Evolutionary conservation across 2,888 invertebrate species (phyloP).

Genomic region (Phymatocera aterrima): DNA sequence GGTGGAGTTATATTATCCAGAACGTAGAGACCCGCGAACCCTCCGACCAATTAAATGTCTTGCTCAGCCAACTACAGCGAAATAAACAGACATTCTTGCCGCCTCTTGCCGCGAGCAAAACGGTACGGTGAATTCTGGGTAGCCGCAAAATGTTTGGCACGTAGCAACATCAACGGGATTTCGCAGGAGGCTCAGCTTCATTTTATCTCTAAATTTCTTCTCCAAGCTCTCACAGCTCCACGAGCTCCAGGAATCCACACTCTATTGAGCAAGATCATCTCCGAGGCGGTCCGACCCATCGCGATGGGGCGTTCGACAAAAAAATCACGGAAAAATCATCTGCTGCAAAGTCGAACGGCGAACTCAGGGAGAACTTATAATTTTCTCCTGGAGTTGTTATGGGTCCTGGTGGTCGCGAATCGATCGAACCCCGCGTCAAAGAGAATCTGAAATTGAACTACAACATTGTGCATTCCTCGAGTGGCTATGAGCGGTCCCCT

Average conservation of each 20-base stretch:
- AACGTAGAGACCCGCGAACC: background rate
- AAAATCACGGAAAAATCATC: too few species aligned
- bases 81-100: slow-evolving; percentile 25
- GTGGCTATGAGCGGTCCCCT: too few species aligned
- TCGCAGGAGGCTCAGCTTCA: background rate
- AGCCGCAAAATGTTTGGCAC: slow-evolving; percentile 43
- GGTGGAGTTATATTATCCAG: background rate
- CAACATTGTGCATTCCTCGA: too few species aligned
- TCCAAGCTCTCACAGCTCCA: background rate
- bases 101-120: background rate
- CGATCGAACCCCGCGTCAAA: too few species aligned
- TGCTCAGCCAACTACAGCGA: slow-evolving; percentile 5
- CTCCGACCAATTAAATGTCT: slow-evolving; percentile 23
- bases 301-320: too few species aligned
- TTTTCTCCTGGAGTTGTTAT: too few species aligned
- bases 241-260: background rate
- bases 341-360: too few species aligned
- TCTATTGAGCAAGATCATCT: too few species aligned
- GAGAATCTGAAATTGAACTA: too few species aligned
- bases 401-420: too few species aligned
- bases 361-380: too few species aligned
- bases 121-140: slow-evolving; percentile 21
- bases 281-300: too few species aligned
- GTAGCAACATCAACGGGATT: slow-evolving; percentile 36
- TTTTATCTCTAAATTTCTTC: slow-evolving; percentile 23